Base-by-base conservation (phyloP, 2,888 invertebrate species). In the Sinhomidia bicolor region DNA sequence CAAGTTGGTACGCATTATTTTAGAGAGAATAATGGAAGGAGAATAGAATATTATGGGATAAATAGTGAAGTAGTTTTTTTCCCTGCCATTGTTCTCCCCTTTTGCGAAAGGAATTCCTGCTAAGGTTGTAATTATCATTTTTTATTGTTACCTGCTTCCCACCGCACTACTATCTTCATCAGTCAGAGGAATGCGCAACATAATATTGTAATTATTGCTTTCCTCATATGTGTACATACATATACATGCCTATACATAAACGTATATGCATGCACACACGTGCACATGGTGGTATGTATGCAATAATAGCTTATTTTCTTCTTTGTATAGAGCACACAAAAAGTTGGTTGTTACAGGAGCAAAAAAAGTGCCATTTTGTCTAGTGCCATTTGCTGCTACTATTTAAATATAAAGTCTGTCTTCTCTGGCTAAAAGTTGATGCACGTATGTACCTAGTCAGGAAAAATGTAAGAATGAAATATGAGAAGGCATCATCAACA, bases 91-190 rank as follows among this genome's bases (percentile, higher is more conserved):
- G 76, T 54, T 76, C 76, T 23, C 23, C 71, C 44, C 29, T 65
- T 17, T 41, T 32, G 32, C n/a, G 29, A 57, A n/a, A 62, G 36
- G 20, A 65, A 81, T 54, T 62, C 44, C 17, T 81, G 57, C 57
- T 81, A 81, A 47, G 44, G 32, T 65, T 47, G 14, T 81, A 76
- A 62, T 81, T 81, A 81, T 65, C n/a, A n/a, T 36, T 36, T 36
- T 81, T 44, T 74, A 74, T 47, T 74, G 47, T 47, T 74, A 74
- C 71, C 68, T 68, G 44, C 12, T 68, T 41, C 20, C n/a, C 4
- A 23, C 26, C 6, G 26, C 23, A 23, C n/a, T n/a, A 9, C 20
- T 57, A 57, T 12, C 26, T 71, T 41, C 71, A 9, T 1, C 20
- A 71, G 44, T 9, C 47, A 60, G 44, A 74, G 10, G 68, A 71